Percentiles rank a stretch among this genome's conserved stretches.
These are phyloP conservation scores for Acanthosepion pharaonis DNA, from an alignment of 2,888 invertebrate species.

Conservation along the genomic window DNA sequence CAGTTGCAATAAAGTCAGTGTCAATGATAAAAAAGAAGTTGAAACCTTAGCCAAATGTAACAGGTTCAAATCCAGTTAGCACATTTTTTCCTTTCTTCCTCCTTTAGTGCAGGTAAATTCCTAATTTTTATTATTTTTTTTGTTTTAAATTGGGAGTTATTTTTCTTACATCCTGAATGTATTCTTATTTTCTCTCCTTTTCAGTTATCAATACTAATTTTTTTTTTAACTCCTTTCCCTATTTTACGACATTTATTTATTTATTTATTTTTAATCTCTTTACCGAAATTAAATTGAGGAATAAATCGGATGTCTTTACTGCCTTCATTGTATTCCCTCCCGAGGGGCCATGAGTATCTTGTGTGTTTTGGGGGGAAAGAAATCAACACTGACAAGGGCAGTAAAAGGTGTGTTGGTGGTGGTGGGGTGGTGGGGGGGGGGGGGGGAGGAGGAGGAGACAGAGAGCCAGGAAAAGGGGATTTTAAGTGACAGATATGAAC, in stretches of 20 bases:
- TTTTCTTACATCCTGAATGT: background rate
- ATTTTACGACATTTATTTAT: background rate
- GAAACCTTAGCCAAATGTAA: background rate
- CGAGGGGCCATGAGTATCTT: background rate
- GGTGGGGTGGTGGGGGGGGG: accelerated
- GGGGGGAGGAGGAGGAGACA: background rate
- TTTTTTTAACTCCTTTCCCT: background rate
- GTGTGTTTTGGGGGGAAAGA: background rate
- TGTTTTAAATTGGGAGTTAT: background rate
- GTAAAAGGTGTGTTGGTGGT: background rate
- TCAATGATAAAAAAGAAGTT: too few relatives aligned
- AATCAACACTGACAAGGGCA: background rate
- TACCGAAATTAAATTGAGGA: background rate
- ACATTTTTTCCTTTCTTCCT: background rate
- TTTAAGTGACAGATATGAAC: background rate
- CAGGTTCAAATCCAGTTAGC: background rate
- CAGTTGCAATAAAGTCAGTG: too few relatives aligned
- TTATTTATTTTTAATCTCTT: background rate
- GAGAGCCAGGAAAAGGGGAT: background rate
- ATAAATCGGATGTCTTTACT: background rate
- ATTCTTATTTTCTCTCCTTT: too few relatives aligned
- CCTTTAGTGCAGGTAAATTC: background rate
- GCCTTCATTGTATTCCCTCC: background rate
- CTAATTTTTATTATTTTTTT: too few relatives aligned
- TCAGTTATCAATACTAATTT: too few relatives aligned